phyloP scores from a whole-genome alignment of 2,888 invertebrate species.

The Callyntrura guangdongensis region DNA sequence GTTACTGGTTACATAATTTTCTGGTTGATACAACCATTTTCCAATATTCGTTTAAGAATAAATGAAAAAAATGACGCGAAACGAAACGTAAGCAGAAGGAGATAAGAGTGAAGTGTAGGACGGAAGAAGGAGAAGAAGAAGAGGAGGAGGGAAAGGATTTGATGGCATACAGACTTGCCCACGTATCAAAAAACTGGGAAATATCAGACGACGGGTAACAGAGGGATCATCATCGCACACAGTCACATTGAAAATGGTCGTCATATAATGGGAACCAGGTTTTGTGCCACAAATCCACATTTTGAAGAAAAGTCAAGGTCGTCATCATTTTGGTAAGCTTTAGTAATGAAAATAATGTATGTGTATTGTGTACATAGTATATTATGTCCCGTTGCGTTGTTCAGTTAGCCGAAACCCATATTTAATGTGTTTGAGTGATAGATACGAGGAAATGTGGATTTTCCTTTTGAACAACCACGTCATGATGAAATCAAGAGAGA shows the following conservation, averaged over 20 bases:
- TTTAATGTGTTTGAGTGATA: neutral
- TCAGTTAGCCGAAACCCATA: constrained; percentile 22
- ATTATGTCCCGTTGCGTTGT: neutral
- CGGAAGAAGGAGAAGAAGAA: neutral
- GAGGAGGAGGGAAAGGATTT: neutral
- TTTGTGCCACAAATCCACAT: constrained; percentile 77
- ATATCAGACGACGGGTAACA: constrained; percentile 14
- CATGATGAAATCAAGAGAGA: neutral
- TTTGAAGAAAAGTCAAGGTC: constrained; percentile 74
- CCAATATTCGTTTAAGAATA: neutral
- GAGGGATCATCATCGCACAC: constrained; percentile 26
- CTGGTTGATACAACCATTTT: neutral
- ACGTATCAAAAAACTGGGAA: constrained; percentile 25
- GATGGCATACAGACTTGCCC: constrained; percentile 36
- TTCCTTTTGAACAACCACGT: constrained; percentile 13
- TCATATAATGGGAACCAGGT: constrained; percentile 63
- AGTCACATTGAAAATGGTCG: constrained; percentile 45
- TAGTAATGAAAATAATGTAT: constrained; percentile 19
- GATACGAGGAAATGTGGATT: neutral
- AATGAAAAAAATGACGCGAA: constrained; percentile 20
- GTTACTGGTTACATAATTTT: constrained; percentile 10
- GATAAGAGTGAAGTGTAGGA: neutral
- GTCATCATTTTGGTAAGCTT: constrained; percentile 48
- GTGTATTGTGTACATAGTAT: neutral
- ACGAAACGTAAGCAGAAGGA: neutral